Evolutionary conservation across 2,113 vertebrate genomes (phyloP), one percentile per base, ranked within the genome.

Genomic region (Ifrita kowaldi): DNA sequence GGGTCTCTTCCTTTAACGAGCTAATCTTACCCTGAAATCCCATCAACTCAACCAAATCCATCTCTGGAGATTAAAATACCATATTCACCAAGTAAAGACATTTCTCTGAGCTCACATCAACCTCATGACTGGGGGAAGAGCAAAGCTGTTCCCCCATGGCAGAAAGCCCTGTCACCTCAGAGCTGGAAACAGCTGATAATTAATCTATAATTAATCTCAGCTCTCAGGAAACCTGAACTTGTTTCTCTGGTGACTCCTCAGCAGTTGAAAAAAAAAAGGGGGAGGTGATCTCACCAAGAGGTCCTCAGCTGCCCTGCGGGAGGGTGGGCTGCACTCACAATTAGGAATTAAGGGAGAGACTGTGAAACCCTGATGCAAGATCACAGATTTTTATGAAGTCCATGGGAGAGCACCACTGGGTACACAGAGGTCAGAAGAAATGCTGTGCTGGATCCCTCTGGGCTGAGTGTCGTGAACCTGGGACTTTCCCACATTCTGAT

Each of bases 61-160:
- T 55, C 69, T 63, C 74, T 84, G 55, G 42, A 87, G 77, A 92
- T 69, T 73, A 68, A 89, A 93, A 93, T 52, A 55, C 5, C 52
- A 7, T 52, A 76, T 82, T 79, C 53, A 53, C 67, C 0, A 2
- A 42, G 16, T 18, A 62, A 83, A 76, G 75, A 27, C 15, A 49
- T 49, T 62, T 30, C 37, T 30, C 73, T 59, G 53, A 69, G 59
- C 35, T 83, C 63, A 42, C 0, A 0, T 35, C 41, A 81, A 12
- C n/a, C 14, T 46, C n/a, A 7, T n/a, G 44, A 37, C 6, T 2
- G 4, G 7, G 13, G 23, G 35, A 84, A 77, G 80, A 52, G 35
- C 47, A 68, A 70, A 87, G 26, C 24, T 0, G 0, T 42, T 47
- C 47, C 46, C 39, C 10, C 33, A 8, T 0, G 0, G 20, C 44